phyloP scores from a whole-genome alignment of 2,888 invertebrate genomes.

The Caenorhabditis doughertyi region DNA sequence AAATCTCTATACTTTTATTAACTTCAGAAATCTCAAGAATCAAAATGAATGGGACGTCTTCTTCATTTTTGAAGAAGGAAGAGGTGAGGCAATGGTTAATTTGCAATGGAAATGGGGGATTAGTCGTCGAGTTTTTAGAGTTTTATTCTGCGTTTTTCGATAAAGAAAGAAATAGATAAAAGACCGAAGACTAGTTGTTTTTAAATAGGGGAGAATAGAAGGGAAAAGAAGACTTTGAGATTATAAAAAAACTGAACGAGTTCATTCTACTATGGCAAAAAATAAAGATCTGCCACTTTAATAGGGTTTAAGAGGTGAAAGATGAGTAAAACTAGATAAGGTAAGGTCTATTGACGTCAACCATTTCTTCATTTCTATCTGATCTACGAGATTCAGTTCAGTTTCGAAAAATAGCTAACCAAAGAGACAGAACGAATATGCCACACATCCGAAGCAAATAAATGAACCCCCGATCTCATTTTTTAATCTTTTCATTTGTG shows the following conservation, averaged over 20 bases:
- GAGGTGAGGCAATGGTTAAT: constrained; percentile 37
- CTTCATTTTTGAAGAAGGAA: not conserved
- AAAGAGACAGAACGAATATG: no score
- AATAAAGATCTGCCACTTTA: no score
- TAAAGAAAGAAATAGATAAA: constrained; percentile 25
- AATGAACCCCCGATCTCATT: no score
- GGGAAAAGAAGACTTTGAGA: not conserved
- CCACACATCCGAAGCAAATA: no score
- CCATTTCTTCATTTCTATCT: not conserved
- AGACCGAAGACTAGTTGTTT: constrained; percentile 27
- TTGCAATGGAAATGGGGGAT: constrained; percentile 61
- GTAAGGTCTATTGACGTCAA: constrained; percentile 2
- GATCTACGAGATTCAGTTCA: not conserved
- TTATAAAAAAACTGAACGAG: constrained; percentile 3
- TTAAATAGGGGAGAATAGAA: not conserved
- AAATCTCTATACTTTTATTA: constrained; percentile 4
- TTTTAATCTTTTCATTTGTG: no score
- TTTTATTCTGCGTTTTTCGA: constrained; percentile 1
- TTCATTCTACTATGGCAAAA: no score
- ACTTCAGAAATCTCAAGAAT: constrained; percentile 27
- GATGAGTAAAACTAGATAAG: constrained; percentile 6
- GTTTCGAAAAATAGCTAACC: not conserved
- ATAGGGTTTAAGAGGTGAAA: not conserved
- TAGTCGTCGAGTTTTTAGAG: constrained; percentile 30
- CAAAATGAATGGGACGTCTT: constrained; percentile 30